Conservation (phyloP, 2,113 vertebrate species). For the Cryptotis parvus region DNA sequence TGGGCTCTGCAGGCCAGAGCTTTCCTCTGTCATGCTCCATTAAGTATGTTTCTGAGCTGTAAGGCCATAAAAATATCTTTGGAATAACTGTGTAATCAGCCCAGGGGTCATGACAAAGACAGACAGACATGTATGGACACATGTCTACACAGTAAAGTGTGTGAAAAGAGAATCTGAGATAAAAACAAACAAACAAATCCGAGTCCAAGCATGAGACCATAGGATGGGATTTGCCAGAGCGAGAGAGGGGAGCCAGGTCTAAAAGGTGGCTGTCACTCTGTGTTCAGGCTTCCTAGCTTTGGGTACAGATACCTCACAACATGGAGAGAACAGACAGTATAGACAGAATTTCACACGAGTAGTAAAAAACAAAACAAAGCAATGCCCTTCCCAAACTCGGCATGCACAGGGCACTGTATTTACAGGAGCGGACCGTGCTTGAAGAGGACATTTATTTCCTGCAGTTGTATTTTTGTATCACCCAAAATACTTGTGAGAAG, state of each 20-base stretch:
- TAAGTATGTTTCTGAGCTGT: slow-evolving; percentile 18
- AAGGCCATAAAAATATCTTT: not conserved
- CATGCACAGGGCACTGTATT: not conserved
- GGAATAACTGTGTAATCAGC: not conserved
- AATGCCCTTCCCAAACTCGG: not conserved
- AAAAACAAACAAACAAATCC: not conserved
- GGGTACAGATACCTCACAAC: not conserved
- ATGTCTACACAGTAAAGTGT: not conserved
- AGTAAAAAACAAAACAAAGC: too few relatives aligned
- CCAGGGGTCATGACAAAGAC: not conserved
- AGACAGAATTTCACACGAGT: too few relatives aligned
- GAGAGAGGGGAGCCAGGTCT: not conserved
- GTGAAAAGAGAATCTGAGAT: not conserved
- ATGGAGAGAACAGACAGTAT: not conserved
- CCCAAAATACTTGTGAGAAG: slow-evolving; percentile 70
- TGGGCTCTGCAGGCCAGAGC: not conserved
- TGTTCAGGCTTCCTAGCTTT: not conserved
- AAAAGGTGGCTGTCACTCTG: not conserved
- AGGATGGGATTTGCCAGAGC: not conserved
- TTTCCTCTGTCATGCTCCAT: too few relatives aligned
- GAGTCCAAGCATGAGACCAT: not conserved
- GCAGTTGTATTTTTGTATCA: slow-evolving; percentile 73
- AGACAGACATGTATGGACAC: rapidly evolving
- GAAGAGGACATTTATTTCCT: slow-evolving; percentile 44
- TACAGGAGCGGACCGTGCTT: not conserved